Base-by-base conservation (phyloP, 2,113 vertebrate genomes). In the Xiphophorus maculatus region DNA sequence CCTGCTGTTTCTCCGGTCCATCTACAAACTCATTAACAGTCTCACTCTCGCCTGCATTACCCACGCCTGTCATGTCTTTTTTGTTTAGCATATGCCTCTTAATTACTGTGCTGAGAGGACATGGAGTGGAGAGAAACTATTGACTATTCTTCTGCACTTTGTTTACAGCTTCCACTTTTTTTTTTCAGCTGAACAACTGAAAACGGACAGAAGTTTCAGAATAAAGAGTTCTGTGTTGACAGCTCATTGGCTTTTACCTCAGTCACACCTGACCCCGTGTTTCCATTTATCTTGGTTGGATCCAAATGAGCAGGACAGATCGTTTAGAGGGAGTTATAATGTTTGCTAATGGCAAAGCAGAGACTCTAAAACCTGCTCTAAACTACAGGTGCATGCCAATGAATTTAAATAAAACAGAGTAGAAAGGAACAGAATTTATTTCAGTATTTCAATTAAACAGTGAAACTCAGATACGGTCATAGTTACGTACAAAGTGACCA, bases 41-140 rank as follows among this genome's bases (percentile, higher is more conserved):
- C 60, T 32, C 48, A 0, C 44, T 42, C 74, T 22, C 22, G 14
- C 40, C 42, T 25, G 37, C 58, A 66, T 48, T 48, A 58, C 64
- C 66, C 14, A 2, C 5, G 73, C 40, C 62, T 62, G 40, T 77
- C 74, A 60, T 40, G 40, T 73, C 64, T 29, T 25, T 63, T 66
- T 86, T 81, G 73, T 83, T 87, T 84, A 85, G 84, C 69, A 28
- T 83, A 51, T 68, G 17, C 35, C 63, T 81, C 83, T 89, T 92
- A 90, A 92, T 90, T 90, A 89, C 81, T 73, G 74, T 64, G 68
- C 75, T 84, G 78, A 76, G 74, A 58, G 66, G 74, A 25, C n/a
- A 73, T 14, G 28, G 71, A 79, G 42, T 54, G 17, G 63, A 25
- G 67, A 69, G 69, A 54, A 30, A 14, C 25, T 87, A 91, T 93